Evolutionary conservation across 2,888 invertebrate genomes (phyloP), one percentile per base, ranked within the genome.

Genomic region (Synergus japonicus): DNA sequence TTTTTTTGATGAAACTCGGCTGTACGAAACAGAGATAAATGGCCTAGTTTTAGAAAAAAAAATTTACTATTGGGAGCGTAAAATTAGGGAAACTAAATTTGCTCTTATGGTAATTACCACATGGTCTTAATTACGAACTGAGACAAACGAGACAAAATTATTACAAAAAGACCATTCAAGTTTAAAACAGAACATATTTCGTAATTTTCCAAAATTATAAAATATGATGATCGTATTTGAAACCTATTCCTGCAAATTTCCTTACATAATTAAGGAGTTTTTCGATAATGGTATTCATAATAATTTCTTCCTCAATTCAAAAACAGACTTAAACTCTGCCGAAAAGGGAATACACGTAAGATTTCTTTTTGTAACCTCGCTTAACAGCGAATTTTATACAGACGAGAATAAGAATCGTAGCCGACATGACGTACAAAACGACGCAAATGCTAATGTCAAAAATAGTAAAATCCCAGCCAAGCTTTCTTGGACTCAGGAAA

Each of bases 381-480:
- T 94, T 94, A 86, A 95, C 94, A 86, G 96, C 93, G 92, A 97
- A 96, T 92, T 96, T 94, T 89, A 96, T 94, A 89, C 96, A 95
- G 84, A 96, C 96, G 89, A 97, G 90, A 87, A 96, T 93, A 91
- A 97, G 94, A 92, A 97, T 95, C 87, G 94, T 92, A 88, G 96
- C 95, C 91, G 96, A 96, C 90, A 95, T 94, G 88, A 95, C 93
- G 93, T 96, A 96, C 88, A 97, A 93, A 85, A 96, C 93, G 92
- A 96, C 95, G 92, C 96, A 95, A 93, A 96, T 94, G 90, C 96
- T 95, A 91, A 96, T 95, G 92, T 96, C 96, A 91, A 95, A 93
- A 89, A 93, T 93, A 87, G 94, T 95, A 91, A 95, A 94, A 76
- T 94, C 93, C 92, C 94, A 94, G 10, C 89, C 88, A 49, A 86